Percentiles rank a stretch among this genome's conserved stretches.
Conservation (phyloP, 1,140 invertebrate genomes). For the Ostrea denselamellosa region DNA sequence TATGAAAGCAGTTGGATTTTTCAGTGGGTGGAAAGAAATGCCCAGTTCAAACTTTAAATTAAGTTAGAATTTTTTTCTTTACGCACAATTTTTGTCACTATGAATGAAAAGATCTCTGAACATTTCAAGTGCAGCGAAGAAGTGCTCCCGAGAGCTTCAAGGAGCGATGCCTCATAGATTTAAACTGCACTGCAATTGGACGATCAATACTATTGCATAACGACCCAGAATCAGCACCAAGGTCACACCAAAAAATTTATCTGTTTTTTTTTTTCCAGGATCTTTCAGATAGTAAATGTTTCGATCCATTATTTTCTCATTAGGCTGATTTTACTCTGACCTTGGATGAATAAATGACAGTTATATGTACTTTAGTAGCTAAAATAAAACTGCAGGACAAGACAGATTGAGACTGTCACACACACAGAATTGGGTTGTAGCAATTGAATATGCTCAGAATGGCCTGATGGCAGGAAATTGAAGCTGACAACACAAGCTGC, state of each 20-base stretch:
- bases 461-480: slow-evolving; percentile 20
- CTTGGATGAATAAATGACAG: background rate
- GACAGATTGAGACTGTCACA: background rate
- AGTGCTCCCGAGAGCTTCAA: background rate
- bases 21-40: background rate
- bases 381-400: slow-evolving; percentile 9
- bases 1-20: background rate
- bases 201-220: slow-evolving; percentile 36
- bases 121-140: slow-evolving; percentile 8
- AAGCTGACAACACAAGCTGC: background rate
- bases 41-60: background rate
- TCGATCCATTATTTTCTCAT: slow-evolving; percentile 33
- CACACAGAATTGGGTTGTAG: background rate
- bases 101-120: slow-evolving; percentile 14
- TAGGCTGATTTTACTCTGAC: background rate
- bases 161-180: slow-evolving; percentile 12
- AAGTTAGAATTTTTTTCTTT: background rate
- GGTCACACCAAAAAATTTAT: slow-evolving; percentile 20
- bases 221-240: background rate
- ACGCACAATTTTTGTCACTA: slow-evolving; percentile 20
- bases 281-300: slow-evolving; percentile 17
- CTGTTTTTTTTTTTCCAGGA: background rate
- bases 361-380: background rate
- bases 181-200: slow-evolving; percentile 27
- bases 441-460: slow-evolving; percentile 10